A percentile compares a stretch with the other conserved stretches of the same genome.
Evolutionary conservation across 30 jellyfish, hydroid and myxozoan species (phyloP).

Genomic region (Chrysaora quinquecirrha): DNA sequence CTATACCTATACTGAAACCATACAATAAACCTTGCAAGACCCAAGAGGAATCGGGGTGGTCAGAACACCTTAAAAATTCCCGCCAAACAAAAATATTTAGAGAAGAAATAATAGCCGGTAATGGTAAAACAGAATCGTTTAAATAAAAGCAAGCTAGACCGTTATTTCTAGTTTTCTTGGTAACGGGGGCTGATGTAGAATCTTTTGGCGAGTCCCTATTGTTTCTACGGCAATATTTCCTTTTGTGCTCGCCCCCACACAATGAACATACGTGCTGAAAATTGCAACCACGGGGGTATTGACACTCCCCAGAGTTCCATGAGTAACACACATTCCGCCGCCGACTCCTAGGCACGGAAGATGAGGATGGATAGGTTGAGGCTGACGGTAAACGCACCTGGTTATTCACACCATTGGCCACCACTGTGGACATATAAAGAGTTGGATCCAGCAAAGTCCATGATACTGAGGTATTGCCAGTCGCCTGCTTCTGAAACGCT

Average conservation of each 20-base stretch:
- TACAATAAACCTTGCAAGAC: no score
- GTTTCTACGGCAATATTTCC: neutral
- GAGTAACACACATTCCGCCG: neutral
- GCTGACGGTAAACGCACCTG: no score
- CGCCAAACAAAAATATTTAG: neutral
- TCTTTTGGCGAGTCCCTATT: neutral
- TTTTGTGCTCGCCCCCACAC: no score
- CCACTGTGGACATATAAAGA: neutral
- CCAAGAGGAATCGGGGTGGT: constrained; percentile 6
- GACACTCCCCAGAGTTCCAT: neutral
- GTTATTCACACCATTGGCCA: neutral
- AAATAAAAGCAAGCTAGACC: neutral
- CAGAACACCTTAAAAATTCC: neutral
- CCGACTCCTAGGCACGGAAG: neutral
- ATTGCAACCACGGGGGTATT: neutral
- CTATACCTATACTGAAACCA: no score
- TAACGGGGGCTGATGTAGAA: neutral
- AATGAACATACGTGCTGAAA: neutral
- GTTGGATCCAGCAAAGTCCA: neutral
- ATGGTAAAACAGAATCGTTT: no score
- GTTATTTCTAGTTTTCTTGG: neutral
- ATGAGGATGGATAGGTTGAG: neutral
- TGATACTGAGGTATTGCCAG: neutral
- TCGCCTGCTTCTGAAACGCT: neutral
- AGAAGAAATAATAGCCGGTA: neutral